Evolutionary conservation across 2,797 vertebrate species (phyloP).

Genomic region (Ptychadena robeensis): DNA sequence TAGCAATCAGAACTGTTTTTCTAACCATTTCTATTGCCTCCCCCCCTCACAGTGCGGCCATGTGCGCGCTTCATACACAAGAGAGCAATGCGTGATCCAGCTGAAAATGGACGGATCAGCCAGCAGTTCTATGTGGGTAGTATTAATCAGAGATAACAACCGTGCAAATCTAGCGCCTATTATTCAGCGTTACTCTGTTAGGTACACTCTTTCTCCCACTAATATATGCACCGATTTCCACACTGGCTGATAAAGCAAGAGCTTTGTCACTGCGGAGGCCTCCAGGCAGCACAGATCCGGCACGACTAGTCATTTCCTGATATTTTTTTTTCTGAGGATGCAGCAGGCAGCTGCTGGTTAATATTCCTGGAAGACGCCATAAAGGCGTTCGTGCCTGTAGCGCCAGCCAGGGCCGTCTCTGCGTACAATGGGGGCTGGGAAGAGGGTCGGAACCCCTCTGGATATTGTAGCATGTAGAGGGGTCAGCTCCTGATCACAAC

Average conservation of each 20-base stretch:
- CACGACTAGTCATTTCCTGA: conserved; percentile 8
- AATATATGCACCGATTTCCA: background rate
- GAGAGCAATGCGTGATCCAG: background rate
- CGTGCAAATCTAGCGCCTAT: background rate
- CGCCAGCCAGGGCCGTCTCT: background rate
- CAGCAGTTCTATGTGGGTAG: background rate
- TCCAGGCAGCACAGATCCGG: conserved; percentile 8
- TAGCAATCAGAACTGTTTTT: background rate
- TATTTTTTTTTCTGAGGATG: background rate
- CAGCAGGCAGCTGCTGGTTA: background rate
- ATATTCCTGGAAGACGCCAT: background rate
- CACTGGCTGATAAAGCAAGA: background rate
- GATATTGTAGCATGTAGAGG: background rate
- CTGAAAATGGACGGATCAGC: background rate
- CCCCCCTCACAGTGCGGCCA: background rate
- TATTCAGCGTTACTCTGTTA: background rate
- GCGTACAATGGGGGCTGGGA: too few relatives aligned
- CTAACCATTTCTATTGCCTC: background rate
- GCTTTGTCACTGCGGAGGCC: background rate
- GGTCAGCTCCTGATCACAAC: background rate
- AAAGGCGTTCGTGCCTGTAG: background rate
- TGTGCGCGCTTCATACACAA: background rate
- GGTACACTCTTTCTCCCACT: background rate
- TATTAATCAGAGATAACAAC: background rate
- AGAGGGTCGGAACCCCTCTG: background rate